Percentiles rank a stretch among this genome's conserved stretches.
Evolutionary conservation across 2,113 vertebrate genomes (phyloP).

Genomic region (Clarias macrocephalus): DNA sequence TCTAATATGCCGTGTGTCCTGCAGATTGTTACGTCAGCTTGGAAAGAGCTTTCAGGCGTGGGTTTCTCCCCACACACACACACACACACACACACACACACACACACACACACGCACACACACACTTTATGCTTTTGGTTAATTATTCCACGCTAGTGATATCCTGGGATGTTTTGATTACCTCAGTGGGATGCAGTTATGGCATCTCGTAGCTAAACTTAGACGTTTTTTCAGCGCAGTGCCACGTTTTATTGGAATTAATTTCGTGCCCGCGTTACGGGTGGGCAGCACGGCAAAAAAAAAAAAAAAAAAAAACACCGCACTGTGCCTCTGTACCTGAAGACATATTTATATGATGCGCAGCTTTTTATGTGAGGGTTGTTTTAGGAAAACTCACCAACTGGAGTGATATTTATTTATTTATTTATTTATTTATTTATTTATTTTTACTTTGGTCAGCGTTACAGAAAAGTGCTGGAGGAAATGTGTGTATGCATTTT

Average conservation of each 20-base stretch:
- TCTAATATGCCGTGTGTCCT: neutral
- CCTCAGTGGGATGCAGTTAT: neutral
- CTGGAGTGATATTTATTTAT: neutral
- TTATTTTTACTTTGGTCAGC: neutral
- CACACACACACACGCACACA: neutral
- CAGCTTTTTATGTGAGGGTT: neutral
- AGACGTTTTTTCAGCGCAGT: neutral
- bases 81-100: neutral
- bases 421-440: too few relatives aligned
- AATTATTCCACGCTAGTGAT: neutral
- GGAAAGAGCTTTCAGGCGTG: neutral
- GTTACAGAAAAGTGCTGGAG: neutral
- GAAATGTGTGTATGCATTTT: neutral
- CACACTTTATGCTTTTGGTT: neutral
- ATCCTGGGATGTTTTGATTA: slow-evolving; percentile 23
- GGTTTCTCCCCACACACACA: neutral
- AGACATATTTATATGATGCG: neutral
- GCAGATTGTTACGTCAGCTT: neutral
- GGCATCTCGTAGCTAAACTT: neutral
- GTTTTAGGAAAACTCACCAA: neutral
- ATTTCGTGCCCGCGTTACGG: neutral
- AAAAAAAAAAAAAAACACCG: too few relatives aligned
- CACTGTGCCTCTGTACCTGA: neutral
- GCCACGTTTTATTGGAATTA: neutral
- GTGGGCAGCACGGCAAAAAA: neutral